A percentile compares a stretch with the other conserved stretches of the same genome.
Evolutionary conservation across 2,888 invertebrate genomes (phyloP).

Genomic region (Pterobdella sp.): DNA sequence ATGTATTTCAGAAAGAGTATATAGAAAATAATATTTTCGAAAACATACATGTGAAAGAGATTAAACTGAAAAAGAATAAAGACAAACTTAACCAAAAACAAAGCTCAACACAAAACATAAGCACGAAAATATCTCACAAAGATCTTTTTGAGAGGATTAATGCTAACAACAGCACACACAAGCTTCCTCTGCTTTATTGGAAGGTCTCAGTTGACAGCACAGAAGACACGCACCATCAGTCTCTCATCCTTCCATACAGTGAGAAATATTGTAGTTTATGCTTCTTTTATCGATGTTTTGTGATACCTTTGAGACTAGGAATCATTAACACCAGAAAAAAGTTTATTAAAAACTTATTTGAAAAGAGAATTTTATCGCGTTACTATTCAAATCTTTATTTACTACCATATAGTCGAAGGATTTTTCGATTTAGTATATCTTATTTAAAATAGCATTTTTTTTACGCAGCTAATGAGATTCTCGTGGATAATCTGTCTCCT

Average conservation of each 20-base stretch:
- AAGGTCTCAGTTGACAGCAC: not conserved
- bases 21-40: not conserved
- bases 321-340: too few species aligned
- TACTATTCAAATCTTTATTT: too few species aligned
- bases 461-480: not conserved
- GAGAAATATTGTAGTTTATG: too few species aligned
- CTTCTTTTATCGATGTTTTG: too few species aligned
- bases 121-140: not conserved
- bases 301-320: too few species aligned
- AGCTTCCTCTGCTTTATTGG: not conserved
- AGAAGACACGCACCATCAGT: not conserved
- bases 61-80: not conserved
- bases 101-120: not conserved
- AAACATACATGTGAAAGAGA: not conserved
- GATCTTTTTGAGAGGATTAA: not conserved
- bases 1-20: not conserved
- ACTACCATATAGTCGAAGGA: too few species aligned
- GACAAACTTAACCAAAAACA: not conserved
- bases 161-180: not conserved
- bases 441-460: too few species aligned
- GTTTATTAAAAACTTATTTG: too few species aligned
- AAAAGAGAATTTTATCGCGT: too few species aligned
- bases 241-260: not conserved
- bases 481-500: not conserved
- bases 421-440: too few species aligned